phyloP scores from a whole-genome alignment of 2,888 invertebrate genomes.

The Calliphora vomitoria region DNA sequence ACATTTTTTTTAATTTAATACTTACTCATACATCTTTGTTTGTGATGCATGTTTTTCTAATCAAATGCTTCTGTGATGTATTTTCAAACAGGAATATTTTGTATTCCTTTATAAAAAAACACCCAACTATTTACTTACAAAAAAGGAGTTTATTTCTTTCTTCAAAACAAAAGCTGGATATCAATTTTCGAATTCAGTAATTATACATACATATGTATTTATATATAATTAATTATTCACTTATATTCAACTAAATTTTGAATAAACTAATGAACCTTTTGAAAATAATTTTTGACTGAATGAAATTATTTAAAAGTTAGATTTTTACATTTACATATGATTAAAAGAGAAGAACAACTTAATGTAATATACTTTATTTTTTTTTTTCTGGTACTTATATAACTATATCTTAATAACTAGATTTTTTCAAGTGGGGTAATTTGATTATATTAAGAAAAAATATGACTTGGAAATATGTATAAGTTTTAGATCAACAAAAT shows the following conservation, averaged over 20 bases:
- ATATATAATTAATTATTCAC: conserved; percentile 24
- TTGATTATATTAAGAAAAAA: conserved; percentile 33
- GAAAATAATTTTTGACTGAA: conserved; percentile 48
- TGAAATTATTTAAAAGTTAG: conserved; percentile 31
- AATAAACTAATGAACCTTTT: conserved; percentile 38
- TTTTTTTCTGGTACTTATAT: conserved; percentile 55
- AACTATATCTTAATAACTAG: conserved; percentile 62
- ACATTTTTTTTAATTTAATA: too few relatives aligned
- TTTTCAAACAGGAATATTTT: too few relatives aligned
- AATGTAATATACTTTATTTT: conserved; percentile 47
- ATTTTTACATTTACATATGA: conserved; percentile 58
- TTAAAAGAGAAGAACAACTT: conserved; percentile 60
- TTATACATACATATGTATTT: conserved; percentile 55
- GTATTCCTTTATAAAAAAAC: neutral
- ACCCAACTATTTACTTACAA: conserved; percentile 54
- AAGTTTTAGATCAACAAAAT: conserved; percentile 11
- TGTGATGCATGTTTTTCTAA: too few relatives aligned
- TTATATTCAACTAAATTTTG: conserved; percentile 56
- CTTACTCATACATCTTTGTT: too few relatives aligned
- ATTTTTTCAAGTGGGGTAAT: conserved; percentile 43
- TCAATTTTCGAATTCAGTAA: conserved; percentile 49
- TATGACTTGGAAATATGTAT: conserved; percentile 22
- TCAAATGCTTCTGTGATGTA: too few relatives aligned
- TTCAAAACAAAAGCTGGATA: conserved; percentile 61
- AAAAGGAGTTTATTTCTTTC: conserved; percentile 65